Base-by-base conservation (phyloP, 1,140 invertebrate species). In the Bombus breviceps region DNA sequence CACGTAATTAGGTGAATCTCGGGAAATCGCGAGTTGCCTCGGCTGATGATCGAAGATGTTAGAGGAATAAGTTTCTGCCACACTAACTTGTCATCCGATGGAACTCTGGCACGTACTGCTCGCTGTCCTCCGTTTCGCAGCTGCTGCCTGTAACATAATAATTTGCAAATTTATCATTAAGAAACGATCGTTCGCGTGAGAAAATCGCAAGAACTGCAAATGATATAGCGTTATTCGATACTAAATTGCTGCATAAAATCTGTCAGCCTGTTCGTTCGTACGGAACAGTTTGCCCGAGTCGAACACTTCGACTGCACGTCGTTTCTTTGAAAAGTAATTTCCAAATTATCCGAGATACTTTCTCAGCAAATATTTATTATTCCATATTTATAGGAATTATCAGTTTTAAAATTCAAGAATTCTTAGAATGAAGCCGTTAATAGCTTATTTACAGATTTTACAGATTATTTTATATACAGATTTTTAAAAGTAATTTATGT, bases 41-140 rank as follows among this genome's bases (percentile, higher is more conserved):
- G 34, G n/a, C 4, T 39, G 41, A 10, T 39, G 41, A 10, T 47
- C 22, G 32, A 12, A 22, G 41, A 57, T 18, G 1, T 25, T 25
- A 3, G 39, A 28, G 9, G 32, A 74, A 53, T 25, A 28, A 34
- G 34, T 41, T 66, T 73, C 13, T 25, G 34, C 28, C 22, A 39
- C n/a, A 89, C 91, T 93, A 85, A 93, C 92, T 92, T 72, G 92
- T 84, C 86, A 92, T 91, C 43, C 91, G 86, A 57, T 93, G 92
- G 84, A 92, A 94, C 72, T 94, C 93, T 32, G 93, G 92, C 39
- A 94, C 93, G 82, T 94, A 94, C 84, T 94, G 93, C 68, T 94
- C 94, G 85, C 92, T 94, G 83, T 93, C 93, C 59, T 94, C 93
- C 5, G 93, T 94, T 68, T 94, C 94, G 82, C 93, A 94, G 83